A percentile compares a stretch with the other conserved stretches of the same genome.
Conservation (phyloP, 1,140 invertebrate species). For the Cydia pomonella region DNA sequence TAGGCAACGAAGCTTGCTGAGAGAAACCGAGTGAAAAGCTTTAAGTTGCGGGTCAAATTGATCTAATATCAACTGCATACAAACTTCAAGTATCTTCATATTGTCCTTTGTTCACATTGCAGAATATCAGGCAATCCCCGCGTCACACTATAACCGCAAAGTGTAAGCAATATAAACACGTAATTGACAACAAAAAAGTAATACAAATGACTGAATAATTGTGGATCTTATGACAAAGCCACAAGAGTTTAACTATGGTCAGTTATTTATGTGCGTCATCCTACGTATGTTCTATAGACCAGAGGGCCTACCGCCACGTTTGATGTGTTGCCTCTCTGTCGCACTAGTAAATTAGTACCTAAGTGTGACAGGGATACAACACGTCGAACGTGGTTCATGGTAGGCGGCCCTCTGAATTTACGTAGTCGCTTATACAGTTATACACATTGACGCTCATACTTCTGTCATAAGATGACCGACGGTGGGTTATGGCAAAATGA, state of each 20-base stretch:
- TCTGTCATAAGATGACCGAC: not conserved
- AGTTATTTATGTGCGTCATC: too few species aligned
- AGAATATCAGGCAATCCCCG: not conserved
- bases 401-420: too few species aligned
- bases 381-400: too few species aligned
- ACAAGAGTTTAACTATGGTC: not conserved
- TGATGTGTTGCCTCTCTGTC: too few species aligned
- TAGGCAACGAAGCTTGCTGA: too few species aligned
- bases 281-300: too few species aligned
- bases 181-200: not conserved
- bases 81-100: not conserved
- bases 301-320: too few species aligned
- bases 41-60: too few species aligned
- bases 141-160: not conserved
- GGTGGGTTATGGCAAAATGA: not conserved
- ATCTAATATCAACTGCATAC: too few species aligned
- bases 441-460: not conserved
- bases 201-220: not conserved
- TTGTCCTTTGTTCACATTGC: not conserved
- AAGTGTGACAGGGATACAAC: too few species aligned
- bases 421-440: not conserved
- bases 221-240: not conserved
- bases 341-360: too few species aligned
- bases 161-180: not conserved
- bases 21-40: too few species aligned